Conservation (phyloP, 2,888 invertebrate genomes). For the Eudasyphora cyanicolor region DNA sequence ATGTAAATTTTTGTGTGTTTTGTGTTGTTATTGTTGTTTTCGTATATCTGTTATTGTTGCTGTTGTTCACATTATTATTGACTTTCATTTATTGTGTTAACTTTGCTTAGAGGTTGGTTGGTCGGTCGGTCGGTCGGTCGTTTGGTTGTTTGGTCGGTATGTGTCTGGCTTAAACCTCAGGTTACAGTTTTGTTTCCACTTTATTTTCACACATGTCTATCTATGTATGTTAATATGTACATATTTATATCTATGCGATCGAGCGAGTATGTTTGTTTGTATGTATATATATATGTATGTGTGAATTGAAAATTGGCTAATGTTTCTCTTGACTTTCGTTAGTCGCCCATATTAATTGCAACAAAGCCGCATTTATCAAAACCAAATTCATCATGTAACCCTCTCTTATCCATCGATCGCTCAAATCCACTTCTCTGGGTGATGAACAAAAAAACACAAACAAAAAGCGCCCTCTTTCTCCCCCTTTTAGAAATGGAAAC, state of each 20-base stretch:
- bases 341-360: constrained; percentile 41
- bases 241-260: too few relatives aligned
- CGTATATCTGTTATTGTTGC: neutral
- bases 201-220: constrained; percentile 22
- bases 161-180: constrained; percentile 31
- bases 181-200: constrained; percentile 12
- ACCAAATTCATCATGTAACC: constrained; percentile 23
- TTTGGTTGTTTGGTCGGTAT: constrained; percentile 7
- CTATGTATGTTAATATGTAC: neutral
- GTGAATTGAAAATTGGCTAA: constrained; percentile 14
- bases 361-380: constrained; percentile 18
- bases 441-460: neutral
- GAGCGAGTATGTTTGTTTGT: too few relatives aligned
- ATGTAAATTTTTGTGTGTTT: constrained; percentile 20
- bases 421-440: neutral
- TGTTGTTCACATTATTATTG: constrained; percentile 19
- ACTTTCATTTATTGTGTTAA: constrained; percentile 41
- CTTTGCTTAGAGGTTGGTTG: constrained; percentile 26
- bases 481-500: constrained; percentile 12
- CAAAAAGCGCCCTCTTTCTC: constrained; percentile 4
- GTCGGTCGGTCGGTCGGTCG: too few relatives aligned
- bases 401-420: neutral
- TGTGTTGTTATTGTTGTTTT: neutral
- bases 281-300: neutral
- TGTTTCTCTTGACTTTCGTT: constrained; percentile 43